A percentile compares a stretch with the other conserved stretches of the same genome.
Evolutionary conservation across 2,797 vertebrate genomes (phyloP).

Genomic region (Enteromius viviparus): DNA sequence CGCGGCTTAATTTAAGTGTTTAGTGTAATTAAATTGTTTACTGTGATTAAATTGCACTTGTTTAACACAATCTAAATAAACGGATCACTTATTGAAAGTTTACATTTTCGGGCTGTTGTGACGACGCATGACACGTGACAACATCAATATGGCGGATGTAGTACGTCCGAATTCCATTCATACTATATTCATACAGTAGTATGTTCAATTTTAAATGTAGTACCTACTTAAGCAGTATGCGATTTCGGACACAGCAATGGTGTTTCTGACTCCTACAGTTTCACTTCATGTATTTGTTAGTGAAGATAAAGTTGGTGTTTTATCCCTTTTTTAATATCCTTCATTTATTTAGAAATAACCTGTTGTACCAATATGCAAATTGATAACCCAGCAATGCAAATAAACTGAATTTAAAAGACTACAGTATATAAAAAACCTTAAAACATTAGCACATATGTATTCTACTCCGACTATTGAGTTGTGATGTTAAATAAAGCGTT

Average conservation of each 20-base stretch:
- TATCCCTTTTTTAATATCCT: neutral
- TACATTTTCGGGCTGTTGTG: no score
- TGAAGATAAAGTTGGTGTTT: neutral
- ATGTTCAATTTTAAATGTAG: no score
- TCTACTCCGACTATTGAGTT: neutral
- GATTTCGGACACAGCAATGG: neutral
- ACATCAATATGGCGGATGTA: no score
- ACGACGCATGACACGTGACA: no score
- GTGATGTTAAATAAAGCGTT: neutral
- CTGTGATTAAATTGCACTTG: no score
- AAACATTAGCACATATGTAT: neutral
- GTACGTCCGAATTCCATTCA: no score
- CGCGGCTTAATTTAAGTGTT: no score
- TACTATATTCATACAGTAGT: no score
- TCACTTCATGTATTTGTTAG: neutral
- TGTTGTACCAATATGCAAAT: neutral
- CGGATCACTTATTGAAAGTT: no score
- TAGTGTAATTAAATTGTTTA: no score
- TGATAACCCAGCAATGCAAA: neutral
- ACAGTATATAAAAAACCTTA: neutral
- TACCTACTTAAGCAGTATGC: no score
- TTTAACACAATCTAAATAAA: no score
- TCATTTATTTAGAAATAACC: neutral
- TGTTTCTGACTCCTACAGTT: neutral
- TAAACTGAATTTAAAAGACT: neutral